phyloP scores from a whole-genome alignment of 1,140 invertebrate genomes.

The Stenopsyche tienmushanensis region DNA sequence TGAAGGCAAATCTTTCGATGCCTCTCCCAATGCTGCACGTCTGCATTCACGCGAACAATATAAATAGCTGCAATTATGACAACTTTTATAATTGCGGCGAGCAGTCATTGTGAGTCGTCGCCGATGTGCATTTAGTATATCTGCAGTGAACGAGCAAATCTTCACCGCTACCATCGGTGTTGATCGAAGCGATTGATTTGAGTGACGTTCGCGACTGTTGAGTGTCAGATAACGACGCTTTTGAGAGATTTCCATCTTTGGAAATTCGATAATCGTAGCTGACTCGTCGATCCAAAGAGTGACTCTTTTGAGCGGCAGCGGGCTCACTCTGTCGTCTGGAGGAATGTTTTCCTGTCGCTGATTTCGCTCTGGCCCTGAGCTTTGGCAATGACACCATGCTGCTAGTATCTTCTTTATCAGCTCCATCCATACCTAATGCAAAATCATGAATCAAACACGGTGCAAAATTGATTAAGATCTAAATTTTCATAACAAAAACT shows the following conservation, averaged over 20 bases:
- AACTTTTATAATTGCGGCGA: conserved; percentile 77
- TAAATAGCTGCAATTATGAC: conserved; percentile 90
- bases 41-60: conserved; percentile 84
- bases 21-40: conserved; percentile 84
- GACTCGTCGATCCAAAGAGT: conserved; percentile 35
- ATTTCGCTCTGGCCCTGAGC: conserved; percentile 44
- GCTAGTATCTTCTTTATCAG: conserved; percentile 47
- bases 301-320: conserved; percentile 44
- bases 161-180: conserved; percentile 53
- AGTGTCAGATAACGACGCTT: conserved; percentile 45
- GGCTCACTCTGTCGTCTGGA: conserved; percentile 52
- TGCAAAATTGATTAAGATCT: background rate
- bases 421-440: conserved; percentile 54
- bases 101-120: conserved; percentile 66
- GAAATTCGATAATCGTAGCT: conserved; percentile 41
- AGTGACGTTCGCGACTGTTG: conserved; percentile 50
- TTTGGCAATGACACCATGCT: conserved; percentile 43
- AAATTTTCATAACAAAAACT: background rate
- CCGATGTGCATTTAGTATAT: conserved; percentile 72
- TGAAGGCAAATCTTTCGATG: conserved; percentile 89
- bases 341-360: conserved; percentile 47
- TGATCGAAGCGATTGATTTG: conserved; percentile 51
- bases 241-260: conserved; percentile 33
- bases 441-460: no score
- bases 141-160: conserved; percentile 69